Percentiles rank a stretch among this genome's conserved stretches.
Evolutionary conservation across 1,140 invertebrate genomes (phyloP).

Genomic region (Drosophila arizonae): DNA sequence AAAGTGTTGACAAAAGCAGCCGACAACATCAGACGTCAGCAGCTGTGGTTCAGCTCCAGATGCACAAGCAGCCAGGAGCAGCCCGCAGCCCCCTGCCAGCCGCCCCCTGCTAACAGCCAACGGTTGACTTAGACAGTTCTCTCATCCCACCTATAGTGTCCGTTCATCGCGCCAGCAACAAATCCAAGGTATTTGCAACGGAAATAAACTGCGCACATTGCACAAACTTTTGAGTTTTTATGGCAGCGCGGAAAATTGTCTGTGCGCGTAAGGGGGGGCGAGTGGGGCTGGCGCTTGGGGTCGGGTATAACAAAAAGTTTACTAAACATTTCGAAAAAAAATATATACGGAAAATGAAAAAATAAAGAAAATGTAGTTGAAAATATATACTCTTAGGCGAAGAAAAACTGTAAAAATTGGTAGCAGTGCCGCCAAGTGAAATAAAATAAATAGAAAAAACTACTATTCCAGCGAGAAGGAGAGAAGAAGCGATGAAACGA

Average conservation of each 20-base stretch:
- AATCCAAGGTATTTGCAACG: constrained; percentile 79
- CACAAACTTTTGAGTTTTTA: constrained; percentile 72
- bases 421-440: constrained; percentile 61
- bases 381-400: constrained; percentile 42
- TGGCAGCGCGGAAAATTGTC: constrained; percentile 77
- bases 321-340: constrained; percentile 76
- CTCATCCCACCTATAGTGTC: not conserved
- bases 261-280: not conserved
- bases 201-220: constrained; percentile 77
- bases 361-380: not conserved
- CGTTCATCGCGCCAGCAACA: constrained; percentile 29
- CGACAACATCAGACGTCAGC: constrained; percentile 78
- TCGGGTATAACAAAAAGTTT: constrained; percentile 64
- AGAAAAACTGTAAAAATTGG: constrained; percentile 70
- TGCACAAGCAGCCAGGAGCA: not conserved
- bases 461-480: constrained; percentile 28
- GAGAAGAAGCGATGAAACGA: not conserved
- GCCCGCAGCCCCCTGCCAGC: not conserved
- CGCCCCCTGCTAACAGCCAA: constrained; percentile 13
- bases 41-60: constrained; percentile 57
- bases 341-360: not conserved
- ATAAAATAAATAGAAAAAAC: constrained; percentile 73
- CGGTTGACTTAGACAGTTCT: constrained; percentile 28
- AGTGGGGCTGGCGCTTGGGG: constrained; percentile 6
- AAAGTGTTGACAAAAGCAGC: constrained; percentile 78